A percentile compares a stretch with the other conserved stretches of the same genome.
Conservation (phyloP, 2,113 vertebrate genomes). For the Trematocara marginatum region DNA sequence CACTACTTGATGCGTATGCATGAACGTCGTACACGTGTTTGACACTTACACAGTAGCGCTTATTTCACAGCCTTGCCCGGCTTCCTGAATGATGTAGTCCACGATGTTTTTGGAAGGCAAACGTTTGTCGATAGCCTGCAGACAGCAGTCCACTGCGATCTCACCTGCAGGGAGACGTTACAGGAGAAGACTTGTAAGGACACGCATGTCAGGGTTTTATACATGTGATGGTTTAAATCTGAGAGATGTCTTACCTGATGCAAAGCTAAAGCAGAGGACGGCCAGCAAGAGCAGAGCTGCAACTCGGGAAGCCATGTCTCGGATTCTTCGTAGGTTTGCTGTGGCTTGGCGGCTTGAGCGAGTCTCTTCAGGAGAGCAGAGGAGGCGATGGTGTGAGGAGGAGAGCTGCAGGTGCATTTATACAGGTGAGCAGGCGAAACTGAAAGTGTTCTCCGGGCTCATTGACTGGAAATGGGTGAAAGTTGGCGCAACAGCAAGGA, state of each 20-base stretch:
- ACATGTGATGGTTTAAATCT: rapidly evolving
- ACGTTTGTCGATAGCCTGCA: neutral
- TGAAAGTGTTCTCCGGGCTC: neutral
- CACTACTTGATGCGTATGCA: neutral
- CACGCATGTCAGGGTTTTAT: rapidly evolving
- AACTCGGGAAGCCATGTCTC: constrained; percentile 41
- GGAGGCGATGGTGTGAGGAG: neutral
- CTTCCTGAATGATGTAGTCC: constrained; percentile 20
- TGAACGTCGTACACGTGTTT: rapidly evolving
- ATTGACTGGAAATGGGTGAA: constrained; percentile 17
- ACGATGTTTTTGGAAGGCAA: neutral
- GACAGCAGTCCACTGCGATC: constrained; percentile 35
- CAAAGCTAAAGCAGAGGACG: constrained; percentile 5
- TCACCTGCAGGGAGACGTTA: neutral
- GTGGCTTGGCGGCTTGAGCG: neutral
- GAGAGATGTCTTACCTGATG: constrained; percentile 25
- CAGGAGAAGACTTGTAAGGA: neutral
- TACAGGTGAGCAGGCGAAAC: constrained; percentile 17
- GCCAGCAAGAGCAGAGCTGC: constrained; percentile 42
- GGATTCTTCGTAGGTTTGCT: neutral
- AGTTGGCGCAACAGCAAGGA: neutral
- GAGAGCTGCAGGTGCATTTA: constrained; percentile 30
- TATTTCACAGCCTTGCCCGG: constrained; percentile 33
- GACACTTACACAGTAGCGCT: constrained; percentile 40
- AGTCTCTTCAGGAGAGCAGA: neutral